A percentile compares a stretch with the other conserved stretches of the same genome.
Conservation (phyloP, 2,888 invertebrate species). For the Metallyticus violacea region DNA sequence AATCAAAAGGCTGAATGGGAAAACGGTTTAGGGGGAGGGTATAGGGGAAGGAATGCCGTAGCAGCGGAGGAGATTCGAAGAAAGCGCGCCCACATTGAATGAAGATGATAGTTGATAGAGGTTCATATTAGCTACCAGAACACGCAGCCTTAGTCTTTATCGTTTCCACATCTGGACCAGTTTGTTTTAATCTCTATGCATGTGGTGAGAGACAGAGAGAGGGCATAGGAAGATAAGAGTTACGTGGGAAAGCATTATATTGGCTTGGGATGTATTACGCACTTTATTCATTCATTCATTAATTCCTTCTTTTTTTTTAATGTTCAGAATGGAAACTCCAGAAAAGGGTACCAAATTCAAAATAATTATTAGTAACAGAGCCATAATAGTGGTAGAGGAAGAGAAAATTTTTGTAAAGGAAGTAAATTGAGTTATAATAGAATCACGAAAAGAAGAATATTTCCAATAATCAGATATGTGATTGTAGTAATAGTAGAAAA, state of each 20-base stretch:
- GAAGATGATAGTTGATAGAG: constrained; percentile 25
- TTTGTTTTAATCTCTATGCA: constrained; percentile 10
- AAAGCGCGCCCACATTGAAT: constrained; percentile 15
- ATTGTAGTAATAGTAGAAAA: too few species aligned
- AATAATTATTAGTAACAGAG: too few species aligned
- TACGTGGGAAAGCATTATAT: background rate
- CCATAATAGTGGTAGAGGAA: too few species aligned
- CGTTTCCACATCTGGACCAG: constrained; percentile 10
- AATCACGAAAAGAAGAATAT: too few species aligned
- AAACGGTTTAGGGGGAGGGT: background rate
- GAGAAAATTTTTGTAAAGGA: too few species aligned
- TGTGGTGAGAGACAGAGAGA: background rate
- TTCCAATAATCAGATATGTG: too few species aligned
- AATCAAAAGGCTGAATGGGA: background rate
- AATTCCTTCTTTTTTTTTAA: too few species aligned
- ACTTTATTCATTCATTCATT: too few species aligned
- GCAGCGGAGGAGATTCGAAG: background rate
- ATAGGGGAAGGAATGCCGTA: too few species aligned
- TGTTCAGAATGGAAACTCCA: too few species aligned
- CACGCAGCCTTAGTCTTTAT: constrained; percentile 5
- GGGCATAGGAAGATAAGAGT: background rate
- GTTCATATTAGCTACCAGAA: constrained; percentile 17
- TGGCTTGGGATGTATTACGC: background rate
- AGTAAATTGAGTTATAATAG: too few species aligned
- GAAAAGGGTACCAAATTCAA: too few species aligned